Base-by-base conservation (phyloP, 2,888 invertebrate genomes). In the Phortica okadai region DNA sequence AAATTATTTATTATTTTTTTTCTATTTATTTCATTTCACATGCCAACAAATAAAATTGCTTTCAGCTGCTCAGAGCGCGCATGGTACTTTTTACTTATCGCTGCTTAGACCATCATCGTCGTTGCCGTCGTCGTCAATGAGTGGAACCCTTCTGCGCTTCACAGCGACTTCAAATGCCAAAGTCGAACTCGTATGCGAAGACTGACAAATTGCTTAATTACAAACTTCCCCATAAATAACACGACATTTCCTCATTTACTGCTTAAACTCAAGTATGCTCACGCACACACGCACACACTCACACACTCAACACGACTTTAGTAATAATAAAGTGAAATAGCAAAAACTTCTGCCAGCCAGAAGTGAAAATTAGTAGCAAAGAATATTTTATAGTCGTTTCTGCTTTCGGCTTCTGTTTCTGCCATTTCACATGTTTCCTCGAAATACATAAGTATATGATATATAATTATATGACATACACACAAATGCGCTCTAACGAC, bases 131-230 rank as follows among this genome's bases (percentile, higher is more conserved):
- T 21, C 21, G 21, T 69, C 45, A 54, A 72, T 72, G 69, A 45
- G 21, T 11, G 50, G 21, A 72, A 72, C 70, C 54, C 70, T 72
- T 72, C 56, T 72, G 54, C 54, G 62, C 33, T 6, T 21, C 62
- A 6, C 62, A 16, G 10, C 25, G 25, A 14, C 14, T 21, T 14
- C 59, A 59, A 59, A 16, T n/a, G 59, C 59, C n/a, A 7, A 59
- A 59, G 21, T 16, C 59, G n/a, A 59, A 59, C 7, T n/a, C 50
- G 50, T 6, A 50, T 59, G 54, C 50, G 70, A 72, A 72, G 70
- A 72, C 70, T 72, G 70, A 81, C 85, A 86, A 84, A 86, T 86
- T 86, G 83, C 85, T 83, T 86, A 86, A 85, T 85, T 85, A 83
- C 84, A 82, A 85, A 82, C 80, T 80, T 82, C 70, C 70, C 70